phyloP scores from a whole-genome alignment of 2,797 vertebrate species.

The Lycodopsis pacificus region DNA sequence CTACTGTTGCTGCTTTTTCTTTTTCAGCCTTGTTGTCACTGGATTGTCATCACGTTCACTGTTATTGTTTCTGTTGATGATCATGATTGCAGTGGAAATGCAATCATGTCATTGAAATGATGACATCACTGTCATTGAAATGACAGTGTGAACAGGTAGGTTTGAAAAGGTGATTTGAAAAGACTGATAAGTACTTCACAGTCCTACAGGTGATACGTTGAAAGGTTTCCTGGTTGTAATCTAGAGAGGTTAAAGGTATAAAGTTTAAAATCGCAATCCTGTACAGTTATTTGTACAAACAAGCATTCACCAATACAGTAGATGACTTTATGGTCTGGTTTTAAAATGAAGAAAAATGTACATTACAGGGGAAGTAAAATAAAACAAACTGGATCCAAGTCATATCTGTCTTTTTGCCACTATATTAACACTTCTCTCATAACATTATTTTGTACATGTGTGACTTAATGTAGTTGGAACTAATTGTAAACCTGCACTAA shows the following conservation, averaged over 20 bases:
- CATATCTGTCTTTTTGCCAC: background rate
- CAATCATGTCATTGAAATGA: background rate
- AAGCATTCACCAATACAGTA: background rate
- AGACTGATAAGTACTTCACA: background rate
- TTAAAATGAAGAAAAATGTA: background rate
- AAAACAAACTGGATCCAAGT: background rate
- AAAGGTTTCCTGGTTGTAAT: background rate
- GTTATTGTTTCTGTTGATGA: background rate
- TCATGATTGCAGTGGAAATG: background rate
- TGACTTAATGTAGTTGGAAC: background rate
- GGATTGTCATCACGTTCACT: background rate
- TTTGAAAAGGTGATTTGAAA: background rate
- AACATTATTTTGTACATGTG: background rate
- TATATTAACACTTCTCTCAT: background rate
- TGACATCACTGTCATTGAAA: background rate
- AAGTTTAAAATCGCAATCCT: background rate
- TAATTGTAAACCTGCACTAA: background rate
- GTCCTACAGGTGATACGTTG: background rate
- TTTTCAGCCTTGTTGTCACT: background rate
- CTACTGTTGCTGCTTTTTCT: slow-evolving; percentile 14
- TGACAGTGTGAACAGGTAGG: background rate
- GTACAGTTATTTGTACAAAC: background rate
- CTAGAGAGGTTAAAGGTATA: background rate
- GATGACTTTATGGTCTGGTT: background rate
- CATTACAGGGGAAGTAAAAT: too few relatives aligned